Percentiles rank a stretch among this genome's conserved stretches.
phyloP scores from a whole-genome alignment of 2,888 invertebrate genomes.

The Stenolophus ochropezus region DNA sequence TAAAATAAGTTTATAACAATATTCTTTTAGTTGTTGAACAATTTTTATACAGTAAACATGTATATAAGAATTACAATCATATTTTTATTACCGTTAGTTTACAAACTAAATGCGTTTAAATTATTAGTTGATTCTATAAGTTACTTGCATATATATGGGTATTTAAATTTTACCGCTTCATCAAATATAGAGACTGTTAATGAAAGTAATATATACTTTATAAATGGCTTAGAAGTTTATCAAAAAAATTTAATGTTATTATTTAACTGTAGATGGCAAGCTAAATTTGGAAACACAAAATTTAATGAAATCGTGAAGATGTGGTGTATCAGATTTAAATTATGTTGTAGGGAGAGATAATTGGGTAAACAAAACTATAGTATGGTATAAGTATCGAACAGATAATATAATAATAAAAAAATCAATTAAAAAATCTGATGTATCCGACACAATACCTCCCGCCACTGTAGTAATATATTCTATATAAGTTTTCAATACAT shows the following conservation, averaged over 20 bases:
- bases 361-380: background rate
- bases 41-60: too few relatives aligned
- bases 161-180: too few relatives aligned
- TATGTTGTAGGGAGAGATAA: background rate
- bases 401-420: background rate
- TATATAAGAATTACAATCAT: background rate
- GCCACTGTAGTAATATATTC: too few relatives aligned
- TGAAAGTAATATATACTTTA: too few relatives aligned
- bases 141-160: background rate
- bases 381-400: background rate
- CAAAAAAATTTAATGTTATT: background rate
- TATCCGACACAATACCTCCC: too few relatives aligned
- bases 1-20: background rate
- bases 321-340: background rate
- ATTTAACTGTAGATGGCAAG: background rate
- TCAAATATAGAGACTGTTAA: too few relatives aligned
- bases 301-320: background rate
- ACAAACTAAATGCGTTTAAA: too few relatives aligned
- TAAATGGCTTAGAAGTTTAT: background rate
- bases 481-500: too few relatives aligned
- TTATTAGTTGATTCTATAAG: background rate
- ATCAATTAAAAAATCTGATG: too few relatives aligned
- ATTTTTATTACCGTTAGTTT: too few relatives aligned
- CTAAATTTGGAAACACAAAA: background rate
- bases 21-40: background rate